Conservation (phyloP, 2,113 vertebrate genomes). For the Calyptomena viridis region DNA sequence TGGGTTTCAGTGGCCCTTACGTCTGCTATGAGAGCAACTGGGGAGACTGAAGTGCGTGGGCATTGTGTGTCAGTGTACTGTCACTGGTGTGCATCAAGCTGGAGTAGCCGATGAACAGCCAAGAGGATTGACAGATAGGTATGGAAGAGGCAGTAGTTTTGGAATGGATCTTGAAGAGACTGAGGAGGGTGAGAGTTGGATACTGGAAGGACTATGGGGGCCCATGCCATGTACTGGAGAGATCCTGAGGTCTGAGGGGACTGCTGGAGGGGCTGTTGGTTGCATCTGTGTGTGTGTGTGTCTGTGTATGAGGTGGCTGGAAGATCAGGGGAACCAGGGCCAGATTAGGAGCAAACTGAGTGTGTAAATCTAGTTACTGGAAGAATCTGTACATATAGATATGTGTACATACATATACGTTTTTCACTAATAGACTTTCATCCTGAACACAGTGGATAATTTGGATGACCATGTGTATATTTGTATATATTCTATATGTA, state of each 20-base stretch:
- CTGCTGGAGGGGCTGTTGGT: neutral
- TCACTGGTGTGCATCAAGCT: neutral
- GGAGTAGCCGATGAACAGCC: neutral
- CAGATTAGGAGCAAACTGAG: neutral
- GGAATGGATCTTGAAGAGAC: neutral
- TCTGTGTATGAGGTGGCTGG: neutral
- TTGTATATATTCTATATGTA: neutral
- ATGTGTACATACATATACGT: neutral
- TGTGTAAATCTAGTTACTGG: neutral
- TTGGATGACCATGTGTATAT: neutral
- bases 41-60: neutral
- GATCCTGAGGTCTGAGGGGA: neutral
- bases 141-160: neutral
- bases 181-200: neutral
- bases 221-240: neutral
- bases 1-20: neutral
- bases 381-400: neutral
- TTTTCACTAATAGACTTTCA: neutral
- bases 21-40: neutral
- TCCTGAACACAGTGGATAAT: neutral
- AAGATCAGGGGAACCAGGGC: neutral
- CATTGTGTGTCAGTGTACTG: neutral
- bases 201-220: neutral
- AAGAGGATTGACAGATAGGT: neutral
- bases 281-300: neutral